Evolutionary conservation across 1,140 invertebrate species (phyloP).

Genomic region (Aradophagus sp.): DNA sequence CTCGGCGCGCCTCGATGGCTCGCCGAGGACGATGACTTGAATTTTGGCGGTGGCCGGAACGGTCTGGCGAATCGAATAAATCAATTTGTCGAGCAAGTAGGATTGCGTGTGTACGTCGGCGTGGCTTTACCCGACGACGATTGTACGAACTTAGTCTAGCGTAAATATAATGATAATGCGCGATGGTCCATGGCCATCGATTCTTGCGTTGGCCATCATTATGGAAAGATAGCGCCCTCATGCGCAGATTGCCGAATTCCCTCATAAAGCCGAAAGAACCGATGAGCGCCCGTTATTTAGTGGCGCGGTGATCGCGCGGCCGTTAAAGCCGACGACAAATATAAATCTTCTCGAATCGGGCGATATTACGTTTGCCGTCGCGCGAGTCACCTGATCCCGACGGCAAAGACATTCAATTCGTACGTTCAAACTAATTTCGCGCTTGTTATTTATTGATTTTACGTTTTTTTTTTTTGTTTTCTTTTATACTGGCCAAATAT

Average conservation of each 20-base stretch:
- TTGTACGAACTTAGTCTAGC: slow-evolving; percentile 67
- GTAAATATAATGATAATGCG: slow-evolving; percentile 71
- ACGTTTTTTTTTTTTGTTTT: no score
- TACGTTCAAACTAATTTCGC: no score
- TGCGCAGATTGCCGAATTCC: slow-evolving; percentile 53
- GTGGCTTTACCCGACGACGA: slow-evolving; percentile 59
- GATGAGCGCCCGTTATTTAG: slow-evolving; percentile 53
- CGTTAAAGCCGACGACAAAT: slow-evolving; percentile 35
- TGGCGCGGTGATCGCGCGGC: slow-evolving; percentile 33
- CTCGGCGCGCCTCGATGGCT: no score
- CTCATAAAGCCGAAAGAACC: slow-evolving; percentile 56
- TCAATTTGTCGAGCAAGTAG: slow-evolving; percentile 31
- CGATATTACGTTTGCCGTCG: no score
- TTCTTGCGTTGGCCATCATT: slow-evolving; percentile 56
- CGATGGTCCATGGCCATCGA: slow-evolving; percentile 55
- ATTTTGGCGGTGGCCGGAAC: no score
- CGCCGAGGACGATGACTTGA: no score
- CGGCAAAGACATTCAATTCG: no score
- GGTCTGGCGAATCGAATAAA: slow-evolving; percentile 22
- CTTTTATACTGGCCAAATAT: no score
- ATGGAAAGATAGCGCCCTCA: slow-evolving; percentile 54
- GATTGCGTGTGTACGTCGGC: slow-evolving; percentile 34
- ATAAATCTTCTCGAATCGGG: slow-evolving; percentile 25
- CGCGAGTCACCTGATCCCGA: no score
- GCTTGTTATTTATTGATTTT: no score